Percentiles rank a stretch among this genome's conserved stretches.
Conservation (phyloP, 2,797 vertebrate species). For the Jordanella pulchra region DNA sequence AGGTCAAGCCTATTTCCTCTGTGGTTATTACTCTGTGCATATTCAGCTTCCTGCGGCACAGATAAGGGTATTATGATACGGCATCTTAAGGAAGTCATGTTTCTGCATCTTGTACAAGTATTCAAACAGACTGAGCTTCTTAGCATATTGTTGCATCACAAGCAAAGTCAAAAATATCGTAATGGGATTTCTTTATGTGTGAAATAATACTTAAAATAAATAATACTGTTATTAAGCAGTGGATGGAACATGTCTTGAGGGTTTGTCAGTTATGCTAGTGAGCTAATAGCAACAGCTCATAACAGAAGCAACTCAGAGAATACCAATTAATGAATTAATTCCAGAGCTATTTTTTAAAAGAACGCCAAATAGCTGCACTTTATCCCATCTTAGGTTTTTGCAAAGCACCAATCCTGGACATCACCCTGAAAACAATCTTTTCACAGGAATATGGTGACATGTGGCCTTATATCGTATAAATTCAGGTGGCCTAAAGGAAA, state of each 20-base stretch:
- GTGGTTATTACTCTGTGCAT: conserved; percentile 11
- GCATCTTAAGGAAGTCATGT: conserved; percentile 19
- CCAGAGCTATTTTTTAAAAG: too few relatives aligned
- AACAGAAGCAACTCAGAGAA: too few relatives aligned
- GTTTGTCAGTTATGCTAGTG: neutral
- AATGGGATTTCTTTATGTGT: neutral
- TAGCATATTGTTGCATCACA: neutral
- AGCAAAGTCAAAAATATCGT: too few relatives aligned
- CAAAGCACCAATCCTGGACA: neutral
- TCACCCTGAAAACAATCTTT: neutral
- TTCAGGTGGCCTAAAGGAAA: too few relatives aligned
- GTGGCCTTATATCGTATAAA: neutral
- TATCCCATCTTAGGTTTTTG: neutral
- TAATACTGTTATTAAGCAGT: neutral
- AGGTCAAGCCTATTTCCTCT: conserved; percentile 20
- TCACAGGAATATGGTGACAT: neutral
- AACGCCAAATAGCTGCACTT: neutral
- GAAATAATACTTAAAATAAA: neutral
- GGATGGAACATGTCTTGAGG: neutral
- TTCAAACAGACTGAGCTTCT: too few relatives aligned
- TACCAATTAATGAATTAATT: too few relatives aligned
- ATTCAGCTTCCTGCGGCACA: neutral
- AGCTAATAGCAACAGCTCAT: neutral
- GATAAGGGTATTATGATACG: neutral
- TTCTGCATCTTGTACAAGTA: neutral